Evolutionary conservation across 2,797 vertebrate species (phyloP).

Genomic region (Cyprinella venusta): DNA sequence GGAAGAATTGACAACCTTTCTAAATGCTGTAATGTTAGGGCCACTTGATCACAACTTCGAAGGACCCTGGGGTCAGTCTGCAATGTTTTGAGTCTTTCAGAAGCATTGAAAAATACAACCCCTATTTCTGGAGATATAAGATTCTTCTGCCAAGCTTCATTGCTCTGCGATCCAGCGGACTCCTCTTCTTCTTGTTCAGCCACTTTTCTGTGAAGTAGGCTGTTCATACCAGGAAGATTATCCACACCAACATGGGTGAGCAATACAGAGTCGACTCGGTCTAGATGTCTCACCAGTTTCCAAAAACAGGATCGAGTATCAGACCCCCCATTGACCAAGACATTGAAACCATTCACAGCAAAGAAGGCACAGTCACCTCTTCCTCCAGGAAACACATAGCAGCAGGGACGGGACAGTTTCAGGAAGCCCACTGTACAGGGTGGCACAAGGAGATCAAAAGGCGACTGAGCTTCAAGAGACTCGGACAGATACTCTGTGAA

Average conservation of each 20-base stretch:
- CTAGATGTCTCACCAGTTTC: conserved; percentile 95
- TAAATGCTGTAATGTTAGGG: conserved; percentile 78
- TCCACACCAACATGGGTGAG: conserved; percentile 88
- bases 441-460: conserved; percentile 90
- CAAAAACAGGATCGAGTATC: conserved; percentile 90
- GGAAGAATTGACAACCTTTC: conserved; percentile 80
- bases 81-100: conserved; percentile 66
- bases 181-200: conserved; percentile 83
- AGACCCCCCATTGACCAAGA: conserved; percentile 91
- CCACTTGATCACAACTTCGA: conserved; percentile 82
- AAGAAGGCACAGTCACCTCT: conserved; percentile 92
- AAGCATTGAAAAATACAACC: conserved; percentile 88
- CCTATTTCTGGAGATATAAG: conserved; percentile 91
- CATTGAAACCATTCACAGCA: conserved; percentile 91
- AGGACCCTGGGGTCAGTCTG: conserved; percentile 72
- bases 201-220: conserved; percentile 87
- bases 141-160: conserved; percentile 81
- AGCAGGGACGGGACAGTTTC: conserved; percentile 92
- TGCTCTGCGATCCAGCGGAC: conserved; percentile 60
- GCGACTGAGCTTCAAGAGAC: conserved; percentile 84
- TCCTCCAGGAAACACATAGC: conserved; percentile 94
- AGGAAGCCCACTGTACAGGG: conserved; percentile 89
- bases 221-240: conserved; percentile 91
- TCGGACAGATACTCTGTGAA: conserved; percentile 92
- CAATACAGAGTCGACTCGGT: conserved; percentile 89